Evolutionary conservation across 2,113 vertebrate genomes (phyloP).

Genomic region (Alouatta palliata): DNA sequence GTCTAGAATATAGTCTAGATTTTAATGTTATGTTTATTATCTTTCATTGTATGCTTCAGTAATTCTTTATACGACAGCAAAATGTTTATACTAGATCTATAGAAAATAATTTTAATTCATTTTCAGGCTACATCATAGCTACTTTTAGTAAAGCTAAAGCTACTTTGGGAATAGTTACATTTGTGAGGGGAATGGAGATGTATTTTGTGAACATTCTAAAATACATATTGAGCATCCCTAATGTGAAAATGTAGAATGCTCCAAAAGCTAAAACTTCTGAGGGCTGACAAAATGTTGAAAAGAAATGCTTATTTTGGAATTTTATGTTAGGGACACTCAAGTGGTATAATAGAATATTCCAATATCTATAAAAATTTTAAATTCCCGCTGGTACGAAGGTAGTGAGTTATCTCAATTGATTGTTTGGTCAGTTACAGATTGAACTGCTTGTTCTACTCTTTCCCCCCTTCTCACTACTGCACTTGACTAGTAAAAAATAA

Average conservation of each 20-base stretch:
- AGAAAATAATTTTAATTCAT: not conserved
- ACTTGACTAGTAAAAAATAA: too few species aligned
- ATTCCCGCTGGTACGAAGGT: not conserved
- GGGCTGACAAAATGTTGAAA: not conserved
- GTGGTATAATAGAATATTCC: not conserved
- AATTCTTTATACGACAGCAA: constrained; percentile 25
- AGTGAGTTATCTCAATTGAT: too few species aligned
- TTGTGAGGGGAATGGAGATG: not conserved
- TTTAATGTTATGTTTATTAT: not conserved
- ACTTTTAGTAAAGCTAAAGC: constrained; percentile 39
- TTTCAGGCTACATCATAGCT: not conserved
- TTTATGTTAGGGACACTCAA: not conserved
- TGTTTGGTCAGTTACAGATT: too few species aligned
- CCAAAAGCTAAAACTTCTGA: not conserved
- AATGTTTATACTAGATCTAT: not conserved
- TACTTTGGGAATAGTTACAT: not conserved
- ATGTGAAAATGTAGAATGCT: not conserved
- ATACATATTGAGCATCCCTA: not conserved
- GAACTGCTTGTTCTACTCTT: too few species aligned
- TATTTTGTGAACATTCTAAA: constrained; percentile 38
- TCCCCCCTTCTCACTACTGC: too few species aligned
- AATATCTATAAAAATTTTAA: not conserved
- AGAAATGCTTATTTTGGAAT: not conserved
- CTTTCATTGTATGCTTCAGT: not conserved
- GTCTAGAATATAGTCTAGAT: not conserved